Conservation (phyloP, 2,113 vertebrate species). For the Phalacrocorax carbo region DNA sequence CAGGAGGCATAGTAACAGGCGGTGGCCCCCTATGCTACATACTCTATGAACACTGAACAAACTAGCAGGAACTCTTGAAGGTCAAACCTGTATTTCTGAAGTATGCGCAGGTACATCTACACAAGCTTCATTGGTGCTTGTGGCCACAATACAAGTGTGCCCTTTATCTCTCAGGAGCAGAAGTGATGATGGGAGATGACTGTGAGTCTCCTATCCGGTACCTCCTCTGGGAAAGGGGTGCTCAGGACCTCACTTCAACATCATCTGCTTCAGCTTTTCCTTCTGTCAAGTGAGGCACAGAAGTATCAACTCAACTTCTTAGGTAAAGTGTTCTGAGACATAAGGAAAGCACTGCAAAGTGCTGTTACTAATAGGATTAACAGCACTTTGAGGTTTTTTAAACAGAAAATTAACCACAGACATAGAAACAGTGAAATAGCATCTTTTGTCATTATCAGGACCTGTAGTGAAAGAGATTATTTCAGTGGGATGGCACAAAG, state of each 20-base stretch:
- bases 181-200: background rate
- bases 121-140: background rate
- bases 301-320: background rate
- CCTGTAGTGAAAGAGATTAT: accelerated
- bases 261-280: background rate
- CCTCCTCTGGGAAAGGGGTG: background rate
- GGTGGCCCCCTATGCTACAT: background rate
- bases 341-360: background rate
- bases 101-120: background rate
- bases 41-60: background rate
- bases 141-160: accelerated
- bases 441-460: background rate
- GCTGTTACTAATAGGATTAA: background rate
- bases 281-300: background rate
- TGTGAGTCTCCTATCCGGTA: background rate
- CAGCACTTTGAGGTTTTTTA: background rate
- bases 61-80: background rate
- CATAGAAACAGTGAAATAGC: background rate
- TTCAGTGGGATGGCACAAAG: accelerated
- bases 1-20: background rate
- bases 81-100: background rate
- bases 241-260: background rate
- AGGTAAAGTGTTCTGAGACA: background rate
- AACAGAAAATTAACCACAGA: background rate
- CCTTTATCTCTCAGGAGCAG: background rate